Conservation (phyloP, 2,888 invertebrate species). For the Rhorus exstirpatorius region DNA sequence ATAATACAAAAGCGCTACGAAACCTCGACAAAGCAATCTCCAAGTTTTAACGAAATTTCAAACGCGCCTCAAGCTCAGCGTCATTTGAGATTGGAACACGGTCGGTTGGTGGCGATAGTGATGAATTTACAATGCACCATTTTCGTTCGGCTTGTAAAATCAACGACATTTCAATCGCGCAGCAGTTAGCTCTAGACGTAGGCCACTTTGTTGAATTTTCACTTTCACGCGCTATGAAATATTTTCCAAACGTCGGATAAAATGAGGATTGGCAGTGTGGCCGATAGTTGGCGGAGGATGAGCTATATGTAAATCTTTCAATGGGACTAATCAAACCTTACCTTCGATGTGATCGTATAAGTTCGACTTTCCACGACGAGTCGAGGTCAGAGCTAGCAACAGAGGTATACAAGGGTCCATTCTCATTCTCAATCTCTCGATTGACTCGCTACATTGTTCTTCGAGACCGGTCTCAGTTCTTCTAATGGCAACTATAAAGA, state of each 20-base stretch:
- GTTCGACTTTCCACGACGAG: slow-evolving; percentile 12
- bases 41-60: slow-evolving; percentile 15
- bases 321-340: slow-evolving; percentile 17
- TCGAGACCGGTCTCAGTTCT: slow-evolving; percentile 70
- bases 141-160: slow-evolving; percentile 22
- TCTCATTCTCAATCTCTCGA: slow-evolving; percentile 35
- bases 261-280: background rate
- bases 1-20: background rate
- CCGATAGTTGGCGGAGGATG: slow-evolving; percentile 2
- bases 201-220: too few relatives aligned
- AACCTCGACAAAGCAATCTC: slow-evolving; percentile 16
- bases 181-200: background rate
- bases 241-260: background rate
- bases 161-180: slow-evolving; percentile 40
- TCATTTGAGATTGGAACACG: background rate
- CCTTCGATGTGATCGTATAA: slow-evolving; percentile 13
- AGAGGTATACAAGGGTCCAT: slow-evolving; percentile 26
- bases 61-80: background rate
- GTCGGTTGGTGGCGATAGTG: slow-evolving; percentile 17
- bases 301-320: background rate
- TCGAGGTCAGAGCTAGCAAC: slow-evolving; percentile 37
- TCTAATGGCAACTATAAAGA: too few relatives aligned
- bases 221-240: background rate
- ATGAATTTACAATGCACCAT: slow-evolving; percentile 37
- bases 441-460: background rate